Conservation (phyloP, 2,888 invertebrate species). For the Nemoura dubitans region DNA sequence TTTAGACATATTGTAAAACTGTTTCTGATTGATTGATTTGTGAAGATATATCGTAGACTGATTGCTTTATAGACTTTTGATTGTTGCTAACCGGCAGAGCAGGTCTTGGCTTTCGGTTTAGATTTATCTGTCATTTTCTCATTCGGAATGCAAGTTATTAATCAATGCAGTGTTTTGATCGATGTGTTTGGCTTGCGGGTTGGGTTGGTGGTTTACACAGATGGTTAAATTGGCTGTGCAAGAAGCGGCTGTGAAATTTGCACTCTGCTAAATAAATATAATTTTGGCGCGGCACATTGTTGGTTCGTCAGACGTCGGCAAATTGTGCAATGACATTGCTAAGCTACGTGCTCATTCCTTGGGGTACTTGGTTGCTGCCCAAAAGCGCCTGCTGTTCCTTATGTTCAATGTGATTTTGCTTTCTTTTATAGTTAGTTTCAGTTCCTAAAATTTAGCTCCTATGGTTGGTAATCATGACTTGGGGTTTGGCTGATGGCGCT, state of each 20-base stretch:
- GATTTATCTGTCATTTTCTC: not conserved
- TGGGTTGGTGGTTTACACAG: not conserved
- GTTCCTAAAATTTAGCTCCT: not conserved
- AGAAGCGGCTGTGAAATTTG: not conserved
- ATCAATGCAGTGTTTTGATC: not conserved
- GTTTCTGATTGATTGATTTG: not conserved
- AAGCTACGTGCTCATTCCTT: not conserved
- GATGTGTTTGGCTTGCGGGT: not conserved
- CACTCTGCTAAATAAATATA: not conserved
- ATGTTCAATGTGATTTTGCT: not conserved
- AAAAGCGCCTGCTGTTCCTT: not conserved
- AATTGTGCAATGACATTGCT: not conserved
- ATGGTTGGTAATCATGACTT: no score
- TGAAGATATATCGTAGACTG: not conserved
- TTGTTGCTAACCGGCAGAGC: not conserved
- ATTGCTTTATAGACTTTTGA: not conserved
- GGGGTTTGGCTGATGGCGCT: no score
- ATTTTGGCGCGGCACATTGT: not conserved
- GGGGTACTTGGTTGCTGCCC: not conserved
- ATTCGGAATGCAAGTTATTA: not conserved
- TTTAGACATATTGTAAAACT: not conserved
- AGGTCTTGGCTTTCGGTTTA: not conserved
- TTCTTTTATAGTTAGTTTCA: not conserved
- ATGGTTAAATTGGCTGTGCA: not conserved
- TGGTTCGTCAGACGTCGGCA: not conserved